A percentile compares a stretch with the other conserved stretches of the same genome.
Conservation (phyloP, 92 coral and sea anemone genomes). For the Porites evermanni region DNA sequence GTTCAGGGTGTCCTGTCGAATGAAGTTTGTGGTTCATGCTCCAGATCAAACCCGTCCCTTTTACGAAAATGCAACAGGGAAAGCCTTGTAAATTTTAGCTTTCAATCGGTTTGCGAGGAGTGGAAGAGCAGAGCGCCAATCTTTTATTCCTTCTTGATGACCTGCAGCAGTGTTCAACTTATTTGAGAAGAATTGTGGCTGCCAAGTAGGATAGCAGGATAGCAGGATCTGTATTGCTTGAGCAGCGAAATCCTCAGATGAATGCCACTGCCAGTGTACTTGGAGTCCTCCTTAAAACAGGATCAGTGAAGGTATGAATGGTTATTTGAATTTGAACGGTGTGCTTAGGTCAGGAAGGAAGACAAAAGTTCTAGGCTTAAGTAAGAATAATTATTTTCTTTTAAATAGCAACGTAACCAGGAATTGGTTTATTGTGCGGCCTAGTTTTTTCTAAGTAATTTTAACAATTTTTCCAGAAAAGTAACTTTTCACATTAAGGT, state of each 20-base stretch:
- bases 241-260: slow-evolving; percentile 4
- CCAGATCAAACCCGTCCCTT: slow-evolving; percentile 62
- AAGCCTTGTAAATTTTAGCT: slow-evolving; percentile 34
- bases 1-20: slow-evolving; percentile 58
- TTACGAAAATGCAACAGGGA: slow-evolving; percentile 44
- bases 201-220: too few species aligned
- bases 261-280: slow-evolving; percentile 29
- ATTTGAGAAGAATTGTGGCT: slow-evolving; percentile 10
- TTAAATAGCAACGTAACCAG: too few species aligned
- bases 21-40: slow-evolving; percentile 62
- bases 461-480: too few species aligned
- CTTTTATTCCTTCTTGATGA: slow-evolving; percentile 54
- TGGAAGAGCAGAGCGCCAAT: slow-evolving; percentile 60
- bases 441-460: too few species aligned
- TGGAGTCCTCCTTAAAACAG: slow-evolving; percentile 9
- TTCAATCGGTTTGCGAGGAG: slow-evolving; percentile 53
- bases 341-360: too few species aligned
- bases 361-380: too few species aligned
- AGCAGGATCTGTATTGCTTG: slow-evolving; percentile 17
- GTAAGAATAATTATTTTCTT: too few species aligned
- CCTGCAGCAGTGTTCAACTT: slow-evolving; percentile 20
- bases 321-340: background rate
- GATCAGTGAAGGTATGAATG: slow-evolving; percentile 23
- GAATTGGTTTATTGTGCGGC: too few species aligned
- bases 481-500: too few species aligned